These are phyloP conservation scores for Microctonus brassicae DNA, from an alignment of 2,888 invertebrate species.

Conservation along the genomic window DNA sequence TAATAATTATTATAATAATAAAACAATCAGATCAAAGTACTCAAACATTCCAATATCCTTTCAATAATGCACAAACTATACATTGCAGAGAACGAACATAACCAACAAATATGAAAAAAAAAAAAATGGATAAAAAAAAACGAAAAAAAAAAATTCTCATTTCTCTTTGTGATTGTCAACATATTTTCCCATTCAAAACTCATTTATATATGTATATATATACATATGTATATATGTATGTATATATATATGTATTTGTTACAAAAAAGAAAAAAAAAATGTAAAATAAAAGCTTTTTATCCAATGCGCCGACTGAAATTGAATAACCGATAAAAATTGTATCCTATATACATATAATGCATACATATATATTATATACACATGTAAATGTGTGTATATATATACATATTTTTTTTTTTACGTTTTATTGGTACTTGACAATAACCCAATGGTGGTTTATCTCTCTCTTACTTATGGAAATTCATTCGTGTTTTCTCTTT, in stretches of 20 bases:
- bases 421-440: conserved; percentile 43
- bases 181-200: neutral
- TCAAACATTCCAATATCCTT: neutral
- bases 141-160: neutral
- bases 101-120: neutral
- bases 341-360: conserved; percentile 33
- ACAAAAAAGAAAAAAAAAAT: conserved; percentile 31
- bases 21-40: neutral
- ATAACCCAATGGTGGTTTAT: conserved; percentile 31
- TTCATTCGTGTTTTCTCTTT: conserved; percentile 15
- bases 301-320: conserved; percentile 42
- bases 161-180: neutral
- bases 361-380: neutral
- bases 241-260: conserved; percentile 23
- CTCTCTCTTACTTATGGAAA: conserved; percentile 28
- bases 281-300: conserved; percentile 35
- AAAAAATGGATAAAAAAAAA: conserved; percentile 5
- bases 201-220: conserved; percentile 8
- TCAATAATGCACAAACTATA: no score
- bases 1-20: neutral
- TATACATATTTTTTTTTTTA: no score
- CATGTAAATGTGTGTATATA: neutral
- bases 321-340: conserved; percentile 49
- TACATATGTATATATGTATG: conserved; percentile 20
- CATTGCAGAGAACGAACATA: no score